These are phyloP conservation scores for Incurvaria masculella DNA, from an alignment of 2,888 invertebrate species.

Conservation along the genomic window DNA sequence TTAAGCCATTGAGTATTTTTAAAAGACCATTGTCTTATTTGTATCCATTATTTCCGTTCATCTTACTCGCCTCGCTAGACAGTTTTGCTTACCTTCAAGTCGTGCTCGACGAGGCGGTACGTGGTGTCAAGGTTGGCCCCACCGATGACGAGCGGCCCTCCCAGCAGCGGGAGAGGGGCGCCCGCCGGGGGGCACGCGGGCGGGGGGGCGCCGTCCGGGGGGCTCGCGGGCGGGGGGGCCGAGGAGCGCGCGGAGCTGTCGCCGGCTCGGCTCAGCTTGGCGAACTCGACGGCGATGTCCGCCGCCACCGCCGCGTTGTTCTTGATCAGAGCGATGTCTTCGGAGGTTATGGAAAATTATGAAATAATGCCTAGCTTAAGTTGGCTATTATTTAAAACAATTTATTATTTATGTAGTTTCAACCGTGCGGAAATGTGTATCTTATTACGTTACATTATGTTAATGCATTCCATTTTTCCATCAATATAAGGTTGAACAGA, in stretches of 20 bases:
- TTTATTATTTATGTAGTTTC: no score
- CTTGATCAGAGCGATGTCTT: conserved; percentile 84
- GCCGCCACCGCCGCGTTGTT: conserved; percentile 89
- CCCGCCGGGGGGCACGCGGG: neutral
- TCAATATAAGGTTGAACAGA: no score
- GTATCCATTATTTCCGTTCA: no score
- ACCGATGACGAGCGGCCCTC: conserved; percentile 65
- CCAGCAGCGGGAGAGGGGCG: neutral
- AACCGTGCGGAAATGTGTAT: no score
- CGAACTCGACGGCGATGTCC: conserved; percentile 68
- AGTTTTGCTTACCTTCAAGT: conserved; percentile 60
- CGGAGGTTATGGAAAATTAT: conserved; percentile 11
- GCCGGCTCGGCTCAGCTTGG: conserved; percentile 27
- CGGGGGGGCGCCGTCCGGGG: neutral
- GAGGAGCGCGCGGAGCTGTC: neutral
- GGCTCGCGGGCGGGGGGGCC: neutral
- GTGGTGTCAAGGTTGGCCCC: conserved; percentile 75
- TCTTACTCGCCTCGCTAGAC: no score
- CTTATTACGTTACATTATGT: no score
- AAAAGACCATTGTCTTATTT: no score
- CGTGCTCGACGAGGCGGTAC: conserved; percentile 58
- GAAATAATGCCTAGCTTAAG: no score
- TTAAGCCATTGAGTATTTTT: no score
- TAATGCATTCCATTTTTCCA: no score
- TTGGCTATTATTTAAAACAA: no score